Base-by-base conservation (phyloP, 2,888 invertebrate species). In the Scaptodrosophila latifasciaeformis region DNA sequence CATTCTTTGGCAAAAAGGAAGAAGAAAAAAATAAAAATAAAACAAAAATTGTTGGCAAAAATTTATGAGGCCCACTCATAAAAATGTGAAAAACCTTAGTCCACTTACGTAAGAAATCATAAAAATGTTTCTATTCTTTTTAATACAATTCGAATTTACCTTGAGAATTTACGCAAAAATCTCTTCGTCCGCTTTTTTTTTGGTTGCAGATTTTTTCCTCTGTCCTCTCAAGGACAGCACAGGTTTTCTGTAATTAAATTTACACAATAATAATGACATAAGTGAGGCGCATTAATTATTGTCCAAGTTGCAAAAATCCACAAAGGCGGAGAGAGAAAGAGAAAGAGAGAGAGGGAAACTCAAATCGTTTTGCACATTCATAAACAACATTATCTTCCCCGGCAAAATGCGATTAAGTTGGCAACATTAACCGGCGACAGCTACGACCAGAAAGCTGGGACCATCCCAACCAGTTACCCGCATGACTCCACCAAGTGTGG, bases 161-260 rank as follows among this genome's bases (percentile, higher is more conserved):
- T 75, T 75, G 75, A 79, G 67, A 59, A 54, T 64, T 79, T 76
- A 72, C 79, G 72, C 79, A 76, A 75, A 74, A 76, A 68, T 71
- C 56, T 35, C 21, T 50, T 34, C 12, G 10, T 49, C 43, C 35
- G 37, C 7, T 46, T 68, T 60, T 64, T 61, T 67, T 59, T 59
- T 56, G 54, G 57, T 55, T 72, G 3, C 27, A 9, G 27, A n/a
- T 29, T 21, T 43, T n/a, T 5, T 29, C n/a, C n/a, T n/a, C 10
- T 10, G 19, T 34, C 40, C 30, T 21, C 52, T 45, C 70, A 71
- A 77, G 78, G 70, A 67, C 67, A 34, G 34, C 47, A 43, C 45
- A 13, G 13, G 43, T 37, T 27, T 19, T 42, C 39, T 51, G 62
- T 63, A 74, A 78, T 74, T 77, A 78, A 78, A 69, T 64, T 75